These are phyloP conservation scores for Brachionus rotundiformis DNA, from an alignment of 1,140 invertebrate genomes.

Conservation along the genomic window DNA sequence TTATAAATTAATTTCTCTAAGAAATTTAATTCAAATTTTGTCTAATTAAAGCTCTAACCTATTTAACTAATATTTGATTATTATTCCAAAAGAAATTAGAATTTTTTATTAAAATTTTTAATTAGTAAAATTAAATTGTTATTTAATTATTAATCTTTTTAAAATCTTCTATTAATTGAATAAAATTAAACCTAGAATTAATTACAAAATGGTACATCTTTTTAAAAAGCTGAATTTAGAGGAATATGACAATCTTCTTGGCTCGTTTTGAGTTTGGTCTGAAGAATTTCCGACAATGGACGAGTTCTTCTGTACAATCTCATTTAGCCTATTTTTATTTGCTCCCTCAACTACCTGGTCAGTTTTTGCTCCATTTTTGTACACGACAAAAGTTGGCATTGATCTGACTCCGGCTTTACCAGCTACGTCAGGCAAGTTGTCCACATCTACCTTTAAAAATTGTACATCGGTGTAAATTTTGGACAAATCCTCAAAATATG, in stretches of 20 bases:
- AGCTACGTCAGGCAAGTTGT: conserved; percentile 11
- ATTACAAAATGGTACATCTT: conserved; percentile 16
- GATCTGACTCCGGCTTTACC: conserved; percentile 4
- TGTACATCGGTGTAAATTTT: conserved; percentile 46
- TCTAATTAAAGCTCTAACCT: too few relatives aligned
- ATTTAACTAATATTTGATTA: too few relatives aligned
- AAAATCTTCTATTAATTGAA: too few relatives aligned
- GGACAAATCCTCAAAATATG: conserved; percentile 48
- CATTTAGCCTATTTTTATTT: neutral
- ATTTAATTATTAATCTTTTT: too few relatives aligned
- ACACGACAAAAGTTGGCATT: conserved; percentile 34
- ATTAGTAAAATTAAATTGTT: too few relatives aligned
- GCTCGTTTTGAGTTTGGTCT: neutral
- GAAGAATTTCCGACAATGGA: neutral
- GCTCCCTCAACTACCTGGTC: neutral
- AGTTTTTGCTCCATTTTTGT: conserved; percentile 24
- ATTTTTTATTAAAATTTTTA: too few relatives aligned
- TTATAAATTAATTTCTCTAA: too few relatives aligned
- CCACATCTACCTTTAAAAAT: conserved; percentile 50
- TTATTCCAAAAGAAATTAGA: too few relatives aligned
- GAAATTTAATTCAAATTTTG: too few relatives aligned
- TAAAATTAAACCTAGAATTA: too few relatives aligned
- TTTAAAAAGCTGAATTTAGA: neutral
- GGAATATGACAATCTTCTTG: neutral
- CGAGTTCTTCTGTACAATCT: conserved; percentile 1